A percentile compares a stretch with the other conserved stretches of the same genome.
Conservation (phyloP, 2,888 invertebrate genomes). For the Trachelus iudaicus region DNA sequence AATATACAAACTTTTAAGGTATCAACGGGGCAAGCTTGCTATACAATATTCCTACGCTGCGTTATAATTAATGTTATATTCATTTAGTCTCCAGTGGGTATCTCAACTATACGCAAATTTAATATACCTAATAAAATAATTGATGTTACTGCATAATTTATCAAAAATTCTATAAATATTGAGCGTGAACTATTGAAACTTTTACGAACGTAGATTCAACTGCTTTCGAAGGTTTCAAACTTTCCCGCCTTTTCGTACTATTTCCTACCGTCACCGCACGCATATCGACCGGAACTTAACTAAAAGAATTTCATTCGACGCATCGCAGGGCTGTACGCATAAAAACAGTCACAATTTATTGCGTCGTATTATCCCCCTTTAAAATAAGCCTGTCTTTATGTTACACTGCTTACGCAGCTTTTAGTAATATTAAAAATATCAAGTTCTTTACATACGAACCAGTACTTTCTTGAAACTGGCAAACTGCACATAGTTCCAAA, state of each 20-base stretch:
- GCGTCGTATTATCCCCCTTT: background rate
- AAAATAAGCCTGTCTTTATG: background rate
- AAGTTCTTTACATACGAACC: background rate
- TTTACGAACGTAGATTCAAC: constrained; percentile 16
- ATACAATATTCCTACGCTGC: background rate
- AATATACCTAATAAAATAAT: background rate
- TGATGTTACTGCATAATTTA: background rate
- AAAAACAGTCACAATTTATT: constrained; percentile 15
- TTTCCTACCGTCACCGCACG: constrained; percentile 19
- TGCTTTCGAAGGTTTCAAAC: background rate
- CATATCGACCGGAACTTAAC: constrained; percentile 15
- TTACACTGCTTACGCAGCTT: background rate
- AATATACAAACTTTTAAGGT: background rate
- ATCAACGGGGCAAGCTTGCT: background rate
- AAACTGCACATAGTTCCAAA: background rate
- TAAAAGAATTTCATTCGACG: constrained; percentile 15
- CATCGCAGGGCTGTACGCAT: constrained; percentile 21
- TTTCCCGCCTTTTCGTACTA: constrained; percentile 10
- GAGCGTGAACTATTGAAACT: constrained; percentile 19
- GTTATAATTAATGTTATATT: background rate
- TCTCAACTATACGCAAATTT: background rate
- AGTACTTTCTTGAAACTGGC: background rate
- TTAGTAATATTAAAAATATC: background rate
- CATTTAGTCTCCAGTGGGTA: background rate
- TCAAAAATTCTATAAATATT: background rate